Base-by-base conservation (phyloP, 2,113 vertebrate species). In the Siphamia tubifer region DNA sequence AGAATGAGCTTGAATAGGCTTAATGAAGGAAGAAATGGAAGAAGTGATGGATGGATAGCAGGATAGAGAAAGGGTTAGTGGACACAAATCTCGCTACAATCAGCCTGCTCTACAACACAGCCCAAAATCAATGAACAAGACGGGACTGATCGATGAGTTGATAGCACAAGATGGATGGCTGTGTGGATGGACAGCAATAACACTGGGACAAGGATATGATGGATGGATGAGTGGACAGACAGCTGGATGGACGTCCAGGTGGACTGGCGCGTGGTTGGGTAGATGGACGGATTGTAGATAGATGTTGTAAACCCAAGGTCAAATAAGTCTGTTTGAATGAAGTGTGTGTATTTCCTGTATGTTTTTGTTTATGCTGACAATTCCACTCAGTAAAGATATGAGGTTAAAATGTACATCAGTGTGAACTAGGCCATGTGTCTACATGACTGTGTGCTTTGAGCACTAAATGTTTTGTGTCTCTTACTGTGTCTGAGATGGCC, bases 81-180 rank as follows among this genome's bases (percentile, higher is more conserved):
- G 73, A 85, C 77, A 83, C 83, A 90, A 84, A 89, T 88, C 86
- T 76, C 45, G 77, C 65, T 76, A 68, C 87, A 82, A 86, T 86
- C 86, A 83, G 76, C 53, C 79, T n/a, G 49, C 68, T 74, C 64
- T 52, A 83, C 84, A 82, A 83, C 86, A 86, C 76, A 53, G 84
- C 44, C 62, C 4, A 3, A 63, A 76, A 90, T 88, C 85, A 82
- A 87, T 91, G 86, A 73, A 89, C 87, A 89, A 86, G 87, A 85
- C 51, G 31, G 82, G 81, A 68, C 74, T 84, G 82, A 89, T 91
- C 80, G 72, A 91, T 91, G 89, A 76, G 76, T 73, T 75, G 82
- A 68, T 79, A 58, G 79, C 19, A 15, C 44, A 77, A 89, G 81
- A 86, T 70, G 60, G 83, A 85, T 86, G 47, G 61, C 28, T 36